Conservation (phyloP, 2,888 invertebrate genomes). For the Nipponacmea schrenckii region DNA sequence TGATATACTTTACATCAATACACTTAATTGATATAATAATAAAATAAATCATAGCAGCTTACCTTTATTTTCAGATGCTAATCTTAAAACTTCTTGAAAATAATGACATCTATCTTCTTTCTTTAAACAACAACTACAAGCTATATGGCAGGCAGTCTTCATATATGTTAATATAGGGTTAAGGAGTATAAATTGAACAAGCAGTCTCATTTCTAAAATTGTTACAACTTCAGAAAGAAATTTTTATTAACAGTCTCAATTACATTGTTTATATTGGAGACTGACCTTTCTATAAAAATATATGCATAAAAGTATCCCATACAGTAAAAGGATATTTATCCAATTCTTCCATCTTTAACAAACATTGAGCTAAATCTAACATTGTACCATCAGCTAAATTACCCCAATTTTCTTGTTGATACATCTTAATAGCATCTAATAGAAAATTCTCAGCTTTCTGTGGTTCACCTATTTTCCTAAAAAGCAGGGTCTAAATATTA, state of each 20-base stretch:
- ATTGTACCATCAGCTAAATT: conserved; percentile 79
- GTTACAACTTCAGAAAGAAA: no score
- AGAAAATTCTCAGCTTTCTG: conserved; percentile 91
- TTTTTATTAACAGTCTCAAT: no score
- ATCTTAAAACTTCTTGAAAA: conserved; percentile 26
- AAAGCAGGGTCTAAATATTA: conserved; percentile 16
- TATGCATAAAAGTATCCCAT: no score
- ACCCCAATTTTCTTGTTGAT: conserved; percentile 88
- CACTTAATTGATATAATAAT: no score
- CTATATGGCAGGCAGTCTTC: conserved; percentile 53
- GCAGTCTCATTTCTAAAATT: no score
- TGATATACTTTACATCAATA: no score
- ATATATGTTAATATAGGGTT: conserved; percentile 34
- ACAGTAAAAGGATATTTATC: conserved; percentile 72
- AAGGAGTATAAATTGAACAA: no score
- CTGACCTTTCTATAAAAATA: no score
- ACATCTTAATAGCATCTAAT: conserved; percentile 85
- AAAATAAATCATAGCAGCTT: no score
- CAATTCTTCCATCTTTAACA: conserved; percentile 81
- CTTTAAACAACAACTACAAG: conserved; percentile 44
- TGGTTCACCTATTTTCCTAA: conserved; percentile 71
- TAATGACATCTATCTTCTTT: conserved; percentile 36
- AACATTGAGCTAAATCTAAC: conserved; percentile 85
- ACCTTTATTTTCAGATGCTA: conserved; percentile 17
- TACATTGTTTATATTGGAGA: no score